Percentiles rank a stretch among this genome's conserved stretches.
Conservation (phyloP, 1,140 invertebrate species). For the Marisa cornuarietis region DNA sequence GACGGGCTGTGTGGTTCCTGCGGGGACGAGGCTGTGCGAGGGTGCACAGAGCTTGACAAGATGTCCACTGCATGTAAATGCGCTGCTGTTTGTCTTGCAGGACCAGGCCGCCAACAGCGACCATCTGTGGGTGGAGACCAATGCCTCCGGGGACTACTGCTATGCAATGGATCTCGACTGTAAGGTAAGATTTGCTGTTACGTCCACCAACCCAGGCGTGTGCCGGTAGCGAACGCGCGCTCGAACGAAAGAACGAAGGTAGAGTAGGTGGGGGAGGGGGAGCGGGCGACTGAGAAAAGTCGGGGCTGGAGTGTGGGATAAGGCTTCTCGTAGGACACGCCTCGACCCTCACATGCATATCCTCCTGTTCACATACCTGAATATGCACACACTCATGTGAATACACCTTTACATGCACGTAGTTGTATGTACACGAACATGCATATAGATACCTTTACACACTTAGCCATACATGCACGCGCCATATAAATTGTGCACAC, state of each 20-base stretch:
- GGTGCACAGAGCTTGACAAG: too few relatives aligned
- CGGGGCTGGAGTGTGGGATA: too few relatives aligned
- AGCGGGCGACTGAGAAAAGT: too few relatives aligned
- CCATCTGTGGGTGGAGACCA: constrained; percentile 67
- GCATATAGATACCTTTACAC: background rate
- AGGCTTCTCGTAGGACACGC: too few relatives aligned
- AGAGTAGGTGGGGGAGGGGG: too few relatives aligned
- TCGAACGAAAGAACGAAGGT: background rate
- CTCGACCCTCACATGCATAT: background rate
- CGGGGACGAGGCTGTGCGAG: too few relatives aligned
- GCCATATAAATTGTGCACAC: background rate
- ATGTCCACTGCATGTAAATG: too few relatives aligned
- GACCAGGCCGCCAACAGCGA: constrained; percentile 67
- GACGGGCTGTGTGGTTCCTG: too few relatives aligned
- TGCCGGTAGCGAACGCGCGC: background rate
- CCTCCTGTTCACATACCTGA: background rate
- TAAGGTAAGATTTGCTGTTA: constrained; percentile 74
- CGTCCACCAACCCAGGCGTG: too few relatives aligned
- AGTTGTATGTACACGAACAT: background rate
- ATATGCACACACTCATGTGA: constrained; percentile 2
- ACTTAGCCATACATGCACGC: background rate
- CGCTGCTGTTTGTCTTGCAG: constrained; percentile 51
- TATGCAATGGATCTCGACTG: constrained; percentile 89
- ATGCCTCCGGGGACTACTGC: constrained; percentile 87
- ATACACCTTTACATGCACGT: background rate